Base-by-base conservation (phyloP, 2,797 vertebrate genomes). In the Jordanella pulchra region DNA sequence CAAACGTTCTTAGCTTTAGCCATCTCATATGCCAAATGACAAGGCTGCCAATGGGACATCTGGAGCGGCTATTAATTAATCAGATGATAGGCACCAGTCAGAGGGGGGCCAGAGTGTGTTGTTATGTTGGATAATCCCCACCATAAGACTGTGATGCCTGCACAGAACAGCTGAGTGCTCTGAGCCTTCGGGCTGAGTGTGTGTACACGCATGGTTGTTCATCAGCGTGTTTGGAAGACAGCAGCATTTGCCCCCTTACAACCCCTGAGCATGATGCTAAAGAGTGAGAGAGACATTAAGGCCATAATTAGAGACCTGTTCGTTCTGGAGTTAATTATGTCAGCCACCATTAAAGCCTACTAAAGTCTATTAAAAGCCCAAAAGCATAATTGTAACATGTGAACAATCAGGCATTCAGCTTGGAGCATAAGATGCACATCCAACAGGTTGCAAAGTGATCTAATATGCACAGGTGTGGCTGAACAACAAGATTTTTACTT, bases 251-350 rank as follows among this genome's bases (percentile, higher is more conserved):
- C 51, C 69, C 72, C 58, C 53, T 61, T 27, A 13, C 77, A 78
- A 87, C 86, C 84, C 73, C 55, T 17, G 65, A 81, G 72, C 76
- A 67, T 71, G 73, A 84, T 78, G 75, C 78, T 78, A 60, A 77
- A 75, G 87, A 84, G 77, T 69, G 47, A 77, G 80, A 77, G 79
- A 80, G 80, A 66, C 84, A 79, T 82, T 87, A 78, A 84, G 83
- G 75, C 75, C 80, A 84, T 87, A 89, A 92, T 93, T 89, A 91
- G 84, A 86, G 82, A 81, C 73, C 73, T 84, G 87, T 78, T 90
- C 78, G 50, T 70, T 79, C 82, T 68, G 82, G 73, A 83, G 67
- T 81, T 92, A 91, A 93, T 92, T 86, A 91, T 80, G 56, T 82
- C 79, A 75, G 80, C 89, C 79, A 90, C 92, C 82, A 91, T 90